Conservation (phyloP, 1,140 invertebrate genomes). For the Tetragonula clypearis region DNA sequence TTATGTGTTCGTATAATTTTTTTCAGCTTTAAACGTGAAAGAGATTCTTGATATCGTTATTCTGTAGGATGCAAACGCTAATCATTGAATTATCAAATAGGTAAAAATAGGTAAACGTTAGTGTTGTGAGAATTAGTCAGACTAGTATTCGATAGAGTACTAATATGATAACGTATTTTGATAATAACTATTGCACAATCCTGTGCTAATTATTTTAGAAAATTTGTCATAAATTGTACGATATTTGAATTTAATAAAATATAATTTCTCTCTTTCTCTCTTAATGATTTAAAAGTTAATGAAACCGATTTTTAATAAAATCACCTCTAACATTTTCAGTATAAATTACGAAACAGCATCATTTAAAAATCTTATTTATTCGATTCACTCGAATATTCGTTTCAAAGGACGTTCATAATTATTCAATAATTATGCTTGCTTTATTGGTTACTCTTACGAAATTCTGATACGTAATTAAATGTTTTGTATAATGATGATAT, state of each 20-base stretch:
- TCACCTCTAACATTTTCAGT: background rate
- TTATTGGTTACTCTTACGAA: no score
- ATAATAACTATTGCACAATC: background rate
- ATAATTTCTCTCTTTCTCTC: background rate
- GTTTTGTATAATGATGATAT: background rate
- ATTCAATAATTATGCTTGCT: no score
- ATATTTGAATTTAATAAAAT: background rate
- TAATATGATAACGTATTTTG: background rate
- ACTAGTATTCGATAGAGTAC: background rate
- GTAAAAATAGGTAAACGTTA: no score
- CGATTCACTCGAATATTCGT: background rate
- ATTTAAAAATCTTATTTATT: background rate
- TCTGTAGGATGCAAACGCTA: background rate
- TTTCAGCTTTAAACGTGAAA: background rate
- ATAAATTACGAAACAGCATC: background rate
- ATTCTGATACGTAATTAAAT: background rate
- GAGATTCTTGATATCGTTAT: background rate
- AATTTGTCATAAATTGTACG: background rate
- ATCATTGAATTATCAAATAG: background rate
- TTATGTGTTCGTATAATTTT: background rate
- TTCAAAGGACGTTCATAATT: no score
- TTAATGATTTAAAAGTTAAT: background rate
- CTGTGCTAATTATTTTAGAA: conserved; percentile 36
- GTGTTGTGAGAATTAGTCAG: background rate
- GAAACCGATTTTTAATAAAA: background rate